A percentile compares a stretch with the other conserved stretches of the same genome.
These are phyloP conservation scores for Dicrostonyx torquatus DNA, from an alignment of 2,797 vertebrate species.

Conservation along the genomic window DNA sequence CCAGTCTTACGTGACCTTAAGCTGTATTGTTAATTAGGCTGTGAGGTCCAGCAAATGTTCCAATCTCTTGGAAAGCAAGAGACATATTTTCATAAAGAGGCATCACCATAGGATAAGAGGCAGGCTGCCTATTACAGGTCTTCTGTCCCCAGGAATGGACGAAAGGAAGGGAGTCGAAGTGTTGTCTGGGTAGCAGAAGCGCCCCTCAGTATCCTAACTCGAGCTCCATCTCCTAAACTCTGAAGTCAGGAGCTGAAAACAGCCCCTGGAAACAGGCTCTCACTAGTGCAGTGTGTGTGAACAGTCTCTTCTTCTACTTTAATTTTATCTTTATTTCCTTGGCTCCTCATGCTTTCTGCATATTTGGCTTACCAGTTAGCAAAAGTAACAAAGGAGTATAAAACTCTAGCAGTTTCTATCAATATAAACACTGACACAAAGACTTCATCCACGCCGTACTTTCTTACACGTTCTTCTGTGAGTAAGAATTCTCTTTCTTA, in stretches of 20 bases:
- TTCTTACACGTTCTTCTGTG: not conserved
- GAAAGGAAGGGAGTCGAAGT: not conserved
- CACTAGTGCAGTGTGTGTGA: too few relatives aligned
- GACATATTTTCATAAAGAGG: not conserved
- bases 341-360: not conserved
- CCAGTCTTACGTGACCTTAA: not conserved
- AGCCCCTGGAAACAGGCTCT: too few relatives aligned
- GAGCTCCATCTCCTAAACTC: not conserved
- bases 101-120: not conserved
- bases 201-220: not conserved
- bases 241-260: not conserved
- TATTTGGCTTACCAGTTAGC: conserved; percentile 7
- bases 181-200: not conserved
- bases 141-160: too few relatives aligned
- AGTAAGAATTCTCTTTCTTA: conserved; percentile 45
- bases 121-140: not conserved
- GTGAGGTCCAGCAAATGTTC: not conserved
- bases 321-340: conserved; percentile 12
- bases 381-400: conserved; percentile 41
- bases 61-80: not conserved
- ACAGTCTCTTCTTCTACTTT: not conserved
- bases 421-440: conserved; percentile 23
- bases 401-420: not conserved
- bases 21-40: too few relatives aligned
- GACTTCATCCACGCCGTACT: not conserved